These are phyloP conservation scores for Parasteatoda lunata DNA, from an alignment of 2,888 invertebrate species.

Conservation along the genomic window DNA sequence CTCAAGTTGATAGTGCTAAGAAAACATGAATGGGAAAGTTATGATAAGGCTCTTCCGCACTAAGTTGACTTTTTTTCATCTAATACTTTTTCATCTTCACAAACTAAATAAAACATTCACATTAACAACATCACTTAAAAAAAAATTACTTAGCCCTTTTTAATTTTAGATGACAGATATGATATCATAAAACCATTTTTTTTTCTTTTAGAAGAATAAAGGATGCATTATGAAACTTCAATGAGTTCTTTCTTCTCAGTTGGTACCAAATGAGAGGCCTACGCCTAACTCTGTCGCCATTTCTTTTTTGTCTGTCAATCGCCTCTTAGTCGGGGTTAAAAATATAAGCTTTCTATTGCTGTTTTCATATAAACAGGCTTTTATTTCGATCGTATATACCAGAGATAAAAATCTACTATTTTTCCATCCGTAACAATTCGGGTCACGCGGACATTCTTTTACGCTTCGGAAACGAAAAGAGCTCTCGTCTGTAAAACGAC, in stretches of 20 bases:
- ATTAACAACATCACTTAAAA: no score
- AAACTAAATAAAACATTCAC: no score
- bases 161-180: not conserved
- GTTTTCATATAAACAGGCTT: slow-evolving; percentile 10
- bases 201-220: not conserved
- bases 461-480: slow-evolving; percentile 20
- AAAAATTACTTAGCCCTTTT: no score
- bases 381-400: not conserved
- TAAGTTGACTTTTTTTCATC: no score
- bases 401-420: slow-evolving; percentile 1
- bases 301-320: not conserved
- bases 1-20: no score
- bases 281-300: not conserved
- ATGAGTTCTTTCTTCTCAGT: not conserved
- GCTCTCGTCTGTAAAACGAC: not conserved
- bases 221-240: not conserved
- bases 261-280: not conserved
- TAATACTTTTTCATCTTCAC: no score
- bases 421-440: slow-evolving; percentile 21
- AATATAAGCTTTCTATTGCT: slow-evolving; percentile 24
- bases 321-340: slow-evolving; percentile 12
- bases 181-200: not conserved
- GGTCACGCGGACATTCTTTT: slow-evolving; percentile 44
- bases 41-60: no score
- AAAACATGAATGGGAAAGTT: no score